These are phyloP conservation scores for Rhabdornis inornatus DNA, from an alignment of 2,113 vertebrate genomes.

Conservation along the genomic window DNA sequence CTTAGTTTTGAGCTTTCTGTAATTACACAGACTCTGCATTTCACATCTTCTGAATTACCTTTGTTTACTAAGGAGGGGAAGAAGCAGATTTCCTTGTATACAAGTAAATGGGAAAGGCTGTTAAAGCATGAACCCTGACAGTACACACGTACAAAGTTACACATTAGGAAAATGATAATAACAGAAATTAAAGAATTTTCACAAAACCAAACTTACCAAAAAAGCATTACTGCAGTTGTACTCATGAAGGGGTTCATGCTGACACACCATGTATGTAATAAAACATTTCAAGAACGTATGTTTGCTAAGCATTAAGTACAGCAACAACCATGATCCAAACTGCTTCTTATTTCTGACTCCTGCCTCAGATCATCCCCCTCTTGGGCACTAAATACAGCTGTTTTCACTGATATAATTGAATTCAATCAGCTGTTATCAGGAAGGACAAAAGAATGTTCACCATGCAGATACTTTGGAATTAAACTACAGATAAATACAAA, in stretches of 20 bases:
- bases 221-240: neutral
- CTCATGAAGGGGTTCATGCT: neutral
- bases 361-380: neutral
- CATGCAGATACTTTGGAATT: neutral
- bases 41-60: neutral
- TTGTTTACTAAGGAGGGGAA: neutral
- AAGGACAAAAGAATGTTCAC: neutral
- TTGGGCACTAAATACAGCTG: neutral
- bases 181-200: neutral
- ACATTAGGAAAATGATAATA: neutral
- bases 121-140: neutral
- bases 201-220: neutral
- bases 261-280: neutral
- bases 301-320: neutral
- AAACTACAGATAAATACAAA: neutral
- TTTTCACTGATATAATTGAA: neutral
- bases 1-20: neutral
- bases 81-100: neutral
- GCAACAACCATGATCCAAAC: neutral
- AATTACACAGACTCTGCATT: neutral
- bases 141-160: accelerated
- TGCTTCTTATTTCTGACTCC: neutral
- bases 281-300: neutral
- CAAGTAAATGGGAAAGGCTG: neutral
- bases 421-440: neutral